Conservation (phyloP, 35 echinoderm and acorn worm species). For the Apostichopus californicus region DNA sequence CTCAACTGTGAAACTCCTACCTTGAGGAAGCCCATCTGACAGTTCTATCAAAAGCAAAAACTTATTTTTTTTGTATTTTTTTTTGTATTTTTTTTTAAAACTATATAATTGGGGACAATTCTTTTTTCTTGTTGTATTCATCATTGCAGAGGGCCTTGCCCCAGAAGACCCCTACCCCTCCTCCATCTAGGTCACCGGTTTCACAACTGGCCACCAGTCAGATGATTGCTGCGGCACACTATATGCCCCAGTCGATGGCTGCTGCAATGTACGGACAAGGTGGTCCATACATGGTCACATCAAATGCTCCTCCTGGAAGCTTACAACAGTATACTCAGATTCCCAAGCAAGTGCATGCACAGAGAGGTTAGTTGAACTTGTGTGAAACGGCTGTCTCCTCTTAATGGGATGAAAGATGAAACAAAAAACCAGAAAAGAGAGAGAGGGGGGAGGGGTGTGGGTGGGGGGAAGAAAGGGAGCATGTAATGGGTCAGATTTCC, state of each 20-base stretch:
- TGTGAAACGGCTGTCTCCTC: background rate
- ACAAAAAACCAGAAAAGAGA: too few relatives aligned
- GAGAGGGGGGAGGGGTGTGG: too few relatives aligned
- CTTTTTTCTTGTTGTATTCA: background rate
- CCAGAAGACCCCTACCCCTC: constrained; percentile 35
- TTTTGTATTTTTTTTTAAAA: too few relatives aligned
- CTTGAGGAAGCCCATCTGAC: too few relatives aligned
- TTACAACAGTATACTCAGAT: background rate
- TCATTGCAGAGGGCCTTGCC: background rate
- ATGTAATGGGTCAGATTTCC: too few relatives aligned
- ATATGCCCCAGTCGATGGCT: background rate
- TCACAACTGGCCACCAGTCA: background rate
- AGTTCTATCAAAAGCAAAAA: too few relatives aligned
- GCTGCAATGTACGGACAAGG: background rate
- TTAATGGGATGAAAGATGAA: too few relatives aligned
- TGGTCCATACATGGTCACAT: background rate
- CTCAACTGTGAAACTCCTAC: too few relatives aligned
- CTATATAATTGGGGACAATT: too few relatives aligned
- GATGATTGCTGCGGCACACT: background rate
- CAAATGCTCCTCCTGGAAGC: background rate
- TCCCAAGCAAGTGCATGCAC: background rate
- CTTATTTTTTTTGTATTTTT: too few relatives aligned
- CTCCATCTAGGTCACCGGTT: constrained; percentile 34
- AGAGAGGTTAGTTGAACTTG: background rate
- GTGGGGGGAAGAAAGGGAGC: too few relatives aligned